A percentile compares a stretch with the other conserved stretches of the same genome.
These are phyloP conservation scores for Pterostichus niger DNA, from an alignment of 2,888 invertebrate genomes.

Conservation along the genomic window DNA sequence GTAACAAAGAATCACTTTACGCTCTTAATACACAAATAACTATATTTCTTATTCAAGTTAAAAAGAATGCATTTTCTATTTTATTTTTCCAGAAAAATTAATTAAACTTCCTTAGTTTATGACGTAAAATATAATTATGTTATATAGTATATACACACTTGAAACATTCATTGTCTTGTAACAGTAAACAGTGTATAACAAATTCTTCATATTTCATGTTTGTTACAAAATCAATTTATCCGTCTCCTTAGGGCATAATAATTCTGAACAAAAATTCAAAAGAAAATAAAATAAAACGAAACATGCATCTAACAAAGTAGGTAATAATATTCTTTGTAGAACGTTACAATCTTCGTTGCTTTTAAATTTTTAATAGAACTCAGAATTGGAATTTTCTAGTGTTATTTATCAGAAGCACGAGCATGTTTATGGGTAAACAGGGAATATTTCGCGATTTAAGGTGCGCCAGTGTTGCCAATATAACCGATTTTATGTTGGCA, in stretches of 20 bases:
- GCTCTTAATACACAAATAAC: too few species aligned
- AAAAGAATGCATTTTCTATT: too few species aligned
- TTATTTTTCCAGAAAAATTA: too few species aligned
- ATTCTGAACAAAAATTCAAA: slow-evolving; percentile 18
- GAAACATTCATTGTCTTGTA: too few species aligned
- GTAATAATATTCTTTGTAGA: slow-evolving; percentile 45
- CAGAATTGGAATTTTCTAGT: slow-evolving; percentile 26
- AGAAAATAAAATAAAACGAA: slow-evolving; percentile 26
- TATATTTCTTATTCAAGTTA: too few species aligned
- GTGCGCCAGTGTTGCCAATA: slow-evolving; percentile 30
- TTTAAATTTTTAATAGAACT: slow-evolving; percentile 48
- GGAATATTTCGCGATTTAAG: slow-evolving; percentile 34
- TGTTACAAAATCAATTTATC: slow-evolving; percentile 32
- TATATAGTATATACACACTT: too few species aligned
- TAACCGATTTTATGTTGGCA: slow-evolving; percentile 52
- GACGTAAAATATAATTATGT: too few species aligned
- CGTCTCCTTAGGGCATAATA: slow-evolving; percentile 21
- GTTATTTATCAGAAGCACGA: slow-evolving; percentile 23
- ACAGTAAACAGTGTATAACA: too few species aligned
- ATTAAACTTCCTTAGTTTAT: too few species aligned
- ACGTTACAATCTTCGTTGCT: slow-evolving; percentile 34
- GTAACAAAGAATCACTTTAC: too few species aligned
- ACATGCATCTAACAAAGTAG: slow-evolving; percentile 19
- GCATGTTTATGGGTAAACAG: slow-evolving; percentile 27
- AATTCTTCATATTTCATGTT: neutral